Evolutionary conservation across 2,888 invertebrate species (phyloP), one percentile per base, ranked within the genome.

Genomic region (Drosophila tripunctata): DNA sequence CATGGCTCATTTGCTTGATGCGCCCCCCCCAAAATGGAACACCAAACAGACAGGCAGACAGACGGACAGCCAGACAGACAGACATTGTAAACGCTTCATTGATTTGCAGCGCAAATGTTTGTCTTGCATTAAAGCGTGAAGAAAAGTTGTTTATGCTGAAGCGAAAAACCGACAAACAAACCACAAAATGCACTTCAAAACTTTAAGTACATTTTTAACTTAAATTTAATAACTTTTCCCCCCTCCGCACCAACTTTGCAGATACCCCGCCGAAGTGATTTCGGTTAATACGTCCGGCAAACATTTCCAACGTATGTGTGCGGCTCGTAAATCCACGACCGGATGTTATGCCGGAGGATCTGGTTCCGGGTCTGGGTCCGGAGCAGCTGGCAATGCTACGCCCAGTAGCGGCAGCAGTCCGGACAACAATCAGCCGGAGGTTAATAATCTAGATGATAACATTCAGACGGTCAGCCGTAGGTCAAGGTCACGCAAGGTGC

Each of bases 231-330:
- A 14, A 21, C 6, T 6, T n/a, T 14, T 15, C 24, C 6, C n/a
- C 45, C 24, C 12, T 0, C 10, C 14, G 3, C 1, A 10, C 27
- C 12, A 10, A 7, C 44, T 31, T 30, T 24, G 12, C 51, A 96
- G 96, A 93, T 97, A 96, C 93, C 96, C 96, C 54, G 96, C 96
- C 74, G 95, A 96, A 93, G 92, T 97, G 72, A 95, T 98, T 67
- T 94, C 96, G 65, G 97, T 98, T 86, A 97, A 98, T 92, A 95
- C 96, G 54, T 96, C 96, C 67, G 98, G 98, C 51, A 94, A 94
- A 88, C 94, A 95, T 90, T 98, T 98, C 93, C 95, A 96, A 89
- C 94, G 98, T 78, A 96, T 98, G 96, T 96, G 96, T 87, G 94
- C 93, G 86, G 95, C 96, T 70, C 93, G 98, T 73, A 95, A 96